Evolutionary conservation across 1,140 invertebrate genomes (phyloP), one percentile per base, ranked within the genome.

Genomic region (Pteromalus puparum): DNA sequence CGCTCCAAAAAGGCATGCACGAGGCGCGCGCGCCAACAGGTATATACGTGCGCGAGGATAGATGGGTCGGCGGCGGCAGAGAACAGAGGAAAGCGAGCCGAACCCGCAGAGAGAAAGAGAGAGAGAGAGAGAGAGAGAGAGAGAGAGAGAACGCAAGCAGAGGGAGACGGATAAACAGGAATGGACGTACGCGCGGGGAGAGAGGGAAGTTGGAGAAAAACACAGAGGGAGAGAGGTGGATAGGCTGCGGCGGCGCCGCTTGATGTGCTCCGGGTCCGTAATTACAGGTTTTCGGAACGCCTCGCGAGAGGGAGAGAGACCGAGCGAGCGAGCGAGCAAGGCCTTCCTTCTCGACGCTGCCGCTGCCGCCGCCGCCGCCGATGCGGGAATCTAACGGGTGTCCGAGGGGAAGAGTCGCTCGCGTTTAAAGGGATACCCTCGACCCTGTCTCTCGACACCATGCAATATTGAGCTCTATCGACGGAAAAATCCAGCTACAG

Each of bases 271-370:
- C 90, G 91, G 91, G 89, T 90, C 89, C 91, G 91, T 92, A 92
- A 92, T 92, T 92, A 92, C 91, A 92, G 91, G 91, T 92, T 92
- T 92, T 92, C 91, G 91, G 91, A 92, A 92, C 91, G 91, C 91
- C 91, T 91, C 84, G 89, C 87, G 86, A 90, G 88, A 87, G 88
- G 30, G 48, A 38, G 46, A 79, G 73, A 77, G 73, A 48, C 38
- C 26, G 28, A 61, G n/a, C 68, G 81, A 53, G 65, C 65, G 86
- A 86, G 87, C 88, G 77, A 89, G 79, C 85, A 81, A 86, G 88
- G 85, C 88, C 89, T 88, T 88, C 86, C 85, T 83, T 87, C 86
- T 7, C 68, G 68, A 42, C 0, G 38, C 38, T 67, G 75, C 48
- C 24, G 67, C 38, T 67, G 46, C 48, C 24, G 67, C 67, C 26